These are phyloP conservation scores for Chironomus riparius DNA, from an alignment of 2,888 invertebrate genomes.

Conservation along the genomic window DNA sequence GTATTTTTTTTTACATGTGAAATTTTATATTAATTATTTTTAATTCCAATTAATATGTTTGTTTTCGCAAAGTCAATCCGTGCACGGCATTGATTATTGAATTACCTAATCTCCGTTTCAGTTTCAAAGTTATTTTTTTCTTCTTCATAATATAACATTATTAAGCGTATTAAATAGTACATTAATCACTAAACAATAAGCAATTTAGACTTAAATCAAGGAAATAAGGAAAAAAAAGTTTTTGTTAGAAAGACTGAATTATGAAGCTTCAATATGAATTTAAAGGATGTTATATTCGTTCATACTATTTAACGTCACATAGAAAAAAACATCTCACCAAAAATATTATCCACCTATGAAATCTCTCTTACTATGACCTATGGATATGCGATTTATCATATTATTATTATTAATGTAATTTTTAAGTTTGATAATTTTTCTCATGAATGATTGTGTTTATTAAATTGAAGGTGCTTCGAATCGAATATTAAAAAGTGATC, in stretches of 20 bases:
- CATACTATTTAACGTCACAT: neutral
- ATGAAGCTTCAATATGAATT: neutral
- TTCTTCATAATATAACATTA: neutral
- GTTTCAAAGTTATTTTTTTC: neutral
- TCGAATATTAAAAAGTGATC: neutral
- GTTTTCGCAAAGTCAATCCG: neutral
- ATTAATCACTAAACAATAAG: neutral
- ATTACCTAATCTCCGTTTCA: slow-evolving; percentile 1
- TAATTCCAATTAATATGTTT: neutral
- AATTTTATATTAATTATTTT: neutral
- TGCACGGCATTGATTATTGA: neutral
- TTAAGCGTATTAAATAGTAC: neutral
- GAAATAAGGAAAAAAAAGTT: neutral
- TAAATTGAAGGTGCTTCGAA: neutral
- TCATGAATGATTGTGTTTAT: no score
- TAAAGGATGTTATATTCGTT: neutral
- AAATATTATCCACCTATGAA: neutral
- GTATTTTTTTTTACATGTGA: neutral
- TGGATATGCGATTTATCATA: no score
- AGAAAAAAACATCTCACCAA: neutral
- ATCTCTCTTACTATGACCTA: neutral
- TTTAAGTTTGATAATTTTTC: no score
- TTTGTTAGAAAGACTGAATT: slow-evolving; percentile 5
- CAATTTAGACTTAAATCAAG: neutral
- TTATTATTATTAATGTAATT: no score